phyloP scores from a whole-genome alignment of 2,797 vertebrate species.

The Molothrus aeneus region DNA sequence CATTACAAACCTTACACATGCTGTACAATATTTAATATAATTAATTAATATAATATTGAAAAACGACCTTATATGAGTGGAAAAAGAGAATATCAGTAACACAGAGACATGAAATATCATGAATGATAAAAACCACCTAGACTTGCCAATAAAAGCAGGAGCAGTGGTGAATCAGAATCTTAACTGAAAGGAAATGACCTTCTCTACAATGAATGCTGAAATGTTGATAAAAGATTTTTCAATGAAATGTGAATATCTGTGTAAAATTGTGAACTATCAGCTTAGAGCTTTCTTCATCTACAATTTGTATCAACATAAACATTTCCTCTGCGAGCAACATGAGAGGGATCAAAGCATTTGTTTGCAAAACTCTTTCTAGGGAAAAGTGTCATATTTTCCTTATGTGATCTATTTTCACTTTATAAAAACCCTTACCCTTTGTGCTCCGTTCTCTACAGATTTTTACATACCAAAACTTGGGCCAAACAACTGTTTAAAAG shows the following conservation, averaged over 20 bases:
- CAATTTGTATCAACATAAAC: not conserved
- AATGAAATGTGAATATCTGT: not conserved
- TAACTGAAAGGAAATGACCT: not conserved
- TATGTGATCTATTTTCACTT: not conserved
- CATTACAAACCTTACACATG: not conserved
- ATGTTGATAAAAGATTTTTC: not conserved
- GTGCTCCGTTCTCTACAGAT: not conserved
- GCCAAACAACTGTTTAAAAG: not conserved
- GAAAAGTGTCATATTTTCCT: not conserved
- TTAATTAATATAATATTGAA: not conserved
- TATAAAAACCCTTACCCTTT: not conserved
- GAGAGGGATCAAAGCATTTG: not conserved
- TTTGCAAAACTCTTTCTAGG: not conserved
- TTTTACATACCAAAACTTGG: not conserved
- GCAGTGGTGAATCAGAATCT: not conserved
- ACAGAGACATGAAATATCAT: not conserved
- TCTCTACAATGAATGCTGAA: not conserved
- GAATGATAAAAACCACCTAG: not conserved
- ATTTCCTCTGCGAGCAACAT: not conserved
- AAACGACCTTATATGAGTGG: fast-evolving
- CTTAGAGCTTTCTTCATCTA: not conserved
- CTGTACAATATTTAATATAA: not conserved
- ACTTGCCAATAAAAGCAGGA: not conserved
- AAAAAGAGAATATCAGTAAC: not conserved
- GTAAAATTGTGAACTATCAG: not conserved